Base-by-base conservation (phyloP, 30 jellyfish, hydroid and myxozoan genomes). In the Aurelia sp. region DNA sequence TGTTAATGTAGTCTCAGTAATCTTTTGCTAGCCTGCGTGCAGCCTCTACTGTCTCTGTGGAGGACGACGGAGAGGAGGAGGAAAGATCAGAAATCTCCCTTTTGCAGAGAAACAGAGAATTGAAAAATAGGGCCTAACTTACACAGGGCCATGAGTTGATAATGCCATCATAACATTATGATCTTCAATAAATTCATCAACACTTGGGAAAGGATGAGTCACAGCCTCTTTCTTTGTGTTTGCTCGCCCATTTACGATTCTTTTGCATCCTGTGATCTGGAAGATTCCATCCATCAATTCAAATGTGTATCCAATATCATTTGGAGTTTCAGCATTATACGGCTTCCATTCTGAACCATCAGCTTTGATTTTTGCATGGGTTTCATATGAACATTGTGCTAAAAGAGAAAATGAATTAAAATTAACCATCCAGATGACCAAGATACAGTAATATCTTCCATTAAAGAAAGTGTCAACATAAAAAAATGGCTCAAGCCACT, bases 91-190 rank as follows among this genome's bases (percentile, higher is more conserved):
- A 27, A 27, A 27, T 27, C 33, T 27, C 2, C 3, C 50, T 38
- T 38, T 38, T 38, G 50, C 10, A 38, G 9, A 7, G 9, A 38
- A 38, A 38, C 9, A 7, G 50, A 38, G 50, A 11, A 59, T 6
- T 59, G 68, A 59, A 69, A 69, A 40, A 12, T 6, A n/a, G 9
- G 61, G 68, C 18, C 3, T 8, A 31, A 80, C 98, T 70, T 82
- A 95, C 99, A 95, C 97, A 27, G 99, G 99, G 19, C 99, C 99
- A 80, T 95, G 99, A 5, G 94, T 85, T 79, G 99, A 80, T 65
- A 95, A 76, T 35, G 98, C 97, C 66, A 95, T 85, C 71, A 95
- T 76, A 64, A 90, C 94, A 68, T 90, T 95, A 58, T 95, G 99
- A 63, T 95, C 99, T 71, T 95, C 99, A 90, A 95, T 86, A 58